Evolutionary conservation across 2,113 vertebrate genomes (phyloP), one percentile per base, ranked within the genome.

Genomic region (Gobius niger): DNA sequence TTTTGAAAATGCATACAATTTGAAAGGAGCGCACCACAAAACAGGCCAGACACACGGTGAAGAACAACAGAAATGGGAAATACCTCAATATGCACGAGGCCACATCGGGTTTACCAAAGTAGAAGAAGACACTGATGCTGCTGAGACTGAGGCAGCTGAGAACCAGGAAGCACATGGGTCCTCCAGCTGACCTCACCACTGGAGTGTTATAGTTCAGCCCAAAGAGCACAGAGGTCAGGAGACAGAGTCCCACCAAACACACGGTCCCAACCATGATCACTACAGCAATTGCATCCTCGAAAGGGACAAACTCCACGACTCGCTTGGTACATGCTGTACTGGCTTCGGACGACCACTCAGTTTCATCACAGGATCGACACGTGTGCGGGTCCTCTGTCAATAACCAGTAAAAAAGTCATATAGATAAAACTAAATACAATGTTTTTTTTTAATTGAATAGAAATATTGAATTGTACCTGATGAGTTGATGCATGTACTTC

Each of bases 1-100:
- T 92, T 90, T 95, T 97, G 84, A 97, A 97, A 81, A 96, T 91
- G 46, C 91, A 91, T 69, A 96, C 73, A 16, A 96, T 90, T 71
- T 96, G 96, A 85, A 96, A 95, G 7, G 93, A 93, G 44, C 91
- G 94, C 0, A 95, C 91, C 0, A 90, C 90, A 72, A 96, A 85
- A 51, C 92, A 95, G 0, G 94, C 93, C 0, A 96, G 83, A 83
- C 95, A 96, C 42, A 91, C 3, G 0, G 92, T 85, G 78, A 92
- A 92, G 63, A 94, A 88, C 44, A 95, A 40, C 2, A 63, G 0
- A 47, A 94, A 96, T n/a, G 93, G 75, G 0, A 90, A 68, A 8
- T 81, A 72, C 42, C 89, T 83, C 42, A 95, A 57, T 41, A 93
- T 19, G 75, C 96, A 96, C 0, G 12, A 8, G 0, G 7, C 6